Percentiles rank a stretch among this genome's conserved stretches.
Evolutionary conservation across 2,113 vertebrate species (phyloP).

Genomic region (Poeciliopsis turrubarensis): DNA sequence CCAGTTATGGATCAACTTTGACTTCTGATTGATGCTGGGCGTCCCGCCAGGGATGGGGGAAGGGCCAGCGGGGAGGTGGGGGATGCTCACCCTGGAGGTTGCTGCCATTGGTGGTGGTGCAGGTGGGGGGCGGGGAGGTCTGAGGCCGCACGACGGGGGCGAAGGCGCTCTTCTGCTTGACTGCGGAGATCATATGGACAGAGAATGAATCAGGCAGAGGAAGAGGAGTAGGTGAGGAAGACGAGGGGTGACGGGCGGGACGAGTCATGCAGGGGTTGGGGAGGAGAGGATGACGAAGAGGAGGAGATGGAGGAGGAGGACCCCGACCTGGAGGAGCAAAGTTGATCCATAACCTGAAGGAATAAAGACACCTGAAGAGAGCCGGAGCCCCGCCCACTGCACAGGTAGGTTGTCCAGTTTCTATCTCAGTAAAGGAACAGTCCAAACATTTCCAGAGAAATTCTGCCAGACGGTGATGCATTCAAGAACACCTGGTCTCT

Average conservation of each 20-base stretch:
- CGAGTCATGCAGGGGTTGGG: constrained; percentile 32
- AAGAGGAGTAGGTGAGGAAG: constrained; percentile 46
- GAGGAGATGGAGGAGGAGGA: constrained; percentile 28
- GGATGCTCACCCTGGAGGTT: constrained; percentile 91
- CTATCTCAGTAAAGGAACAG: neutral
- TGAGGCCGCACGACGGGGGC: constrained; percentile 94
- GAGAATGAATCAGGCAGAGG: constrained; percentile 90
- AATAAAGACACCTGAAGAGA: constrained; percentile 28
- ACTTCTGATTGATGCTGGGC: constrained; percentile 36
- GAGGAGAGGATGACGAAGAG: constrained; percentile 6
- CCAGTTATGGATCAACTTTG: constrained; percentile 85
- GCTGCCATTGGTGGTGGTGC: constrained; percentile 89
- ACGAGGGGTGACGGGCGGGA: constrained; percentile 49
- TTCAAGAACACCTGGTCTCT: neutral
- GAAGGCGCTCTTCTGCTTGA: constrained; percentile 99
- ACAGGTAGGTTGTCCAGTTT: neutral
- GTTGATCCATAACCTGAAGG: constrained; percentile 84
- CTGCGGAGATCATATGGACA: constrained; percentile 95
- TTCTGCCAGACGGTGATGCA: neutral
- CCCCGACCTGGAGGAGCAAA: constrained; percentile 61
- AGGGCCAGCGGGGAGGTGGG: constrained; percentile 51
- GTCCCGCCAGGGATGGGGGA: constrained; percentile 30
- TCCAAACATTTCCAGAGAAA: neutral
- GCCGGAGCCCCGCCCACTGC: neutral
- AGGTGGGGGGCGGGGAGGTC: constrained; percentile 90